Percentiles rank a stretch among this genome's conserved stretches.
Evolutionary conservation across 2,888 invertebrate genomes (phyloP).

Genomic region (Aphelenchoides bicaudatus): DNA sequence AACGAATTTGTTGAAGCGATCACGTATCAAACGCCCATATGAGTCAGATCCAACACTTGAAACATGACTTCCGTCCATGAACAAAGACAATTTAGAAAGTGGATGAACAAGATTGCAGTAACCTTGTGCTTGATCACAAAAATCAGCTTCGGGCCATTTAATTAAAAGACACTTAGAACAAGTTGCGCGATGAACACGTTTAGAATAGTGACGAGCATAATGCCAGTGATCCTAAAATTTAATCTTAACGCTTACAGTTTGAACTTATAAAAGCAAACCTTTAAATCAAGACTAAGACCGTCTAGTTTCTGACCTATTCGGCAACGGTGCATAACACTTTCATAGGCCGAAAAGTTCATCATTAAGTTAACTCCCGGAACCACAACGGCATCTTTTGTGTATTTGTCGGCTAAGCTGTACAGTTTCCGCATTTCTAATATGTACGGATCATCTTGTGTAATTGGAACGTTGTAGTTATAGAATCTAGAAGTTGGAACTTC

Average conservation of each 20-base stretch:
- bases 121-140: too few species aligned
- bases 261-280: neutral
- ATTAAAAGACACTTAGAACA: constrained; percentile 1
- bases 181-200: neutral
- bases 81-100: too few species aligned
- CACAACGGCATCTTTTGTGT: neutral
- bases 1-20: too few species aligned
- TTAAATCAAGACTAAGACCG: too few species aligned
- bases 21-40: too few species aligned
- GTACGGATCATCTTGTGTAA: neutral
- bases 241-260: neutral
- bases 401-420: neutral
- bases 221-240: neutral
- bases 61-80: too few species aligned
- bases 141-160: neutral
- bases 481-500: neutral
- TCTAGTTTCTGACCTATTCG: neutral
- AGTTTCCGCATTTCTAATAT: neutral
- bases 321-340: neutral
- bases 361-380: neutral
- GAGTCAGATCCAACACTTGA: too few species aligned
- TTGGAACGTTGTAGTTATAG: neutral
- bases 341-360: too few species aligned
- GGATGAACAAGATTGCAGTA: too few species aligned
- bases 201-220: too few species aligned